A percentile compares a stretch with the other conserved stretches of the same genome.
Conservation (phyloP, 2,888 invertebrate genomes). For the Protodeltote pygarga region DNA sequence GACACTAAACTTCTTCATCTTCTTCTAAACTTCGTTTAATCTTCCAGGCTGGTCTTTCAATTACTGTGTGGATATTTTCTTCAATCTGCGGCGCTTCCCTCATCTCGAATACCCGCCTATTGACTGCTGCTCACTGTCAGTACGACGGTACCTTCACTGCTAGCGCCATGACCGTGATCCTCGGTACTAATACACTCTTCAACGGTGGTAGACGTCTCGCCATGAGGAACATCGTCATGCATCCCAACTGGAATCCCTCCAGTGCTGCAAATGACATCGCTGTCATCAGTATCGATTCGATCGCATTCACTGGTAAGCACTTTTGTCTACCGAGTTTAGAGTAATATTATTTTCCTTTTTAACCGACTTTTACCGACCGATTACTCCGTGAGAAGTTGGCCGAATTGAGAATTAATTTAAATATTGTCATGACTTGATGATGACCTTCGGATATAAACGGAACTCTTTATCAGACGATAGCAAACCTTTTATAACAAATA, state of each 20-base stretch:
- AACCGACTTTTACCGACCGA: too few species aligned
- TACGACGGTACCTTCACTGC: slow-evolving; percentile 47
- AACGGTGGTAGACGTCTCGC: slow-evolving; percentile 26
- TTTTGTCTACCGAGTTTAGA: too few species aligned
- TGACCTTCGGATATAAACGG: too few species aligned
- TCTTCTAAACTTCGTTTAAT: too few species aligned
- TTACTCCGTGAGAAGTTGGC: too few species aligned
- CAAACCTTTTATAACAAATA: too few species aligned
- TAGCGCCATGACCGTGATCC: slow-evolving; percentile 48
- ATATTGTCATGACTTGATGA: too few species aligned
- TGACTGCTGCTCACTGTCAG: slow-evolving; percentile 59
- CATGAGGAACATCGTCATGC: slow-evolving; percentile 18
- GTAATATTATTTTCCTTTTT: too few species aligned
- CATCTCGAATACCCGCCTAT: slow-evolving; percentile 43
- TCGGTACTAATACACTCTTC: slow-evolving; percentile 50
- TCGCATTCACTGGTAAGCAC: slow-evolving; percentile 23
- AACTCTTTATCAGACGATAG: too few species aligned
- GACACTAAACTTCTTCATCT: too few species aligned
- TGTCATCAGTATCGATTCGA: slow-evolving; percentile 9
- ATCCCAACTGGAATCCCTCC: slow-evolving; percentile 18
- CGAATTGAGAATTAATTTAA: too few species aligned
- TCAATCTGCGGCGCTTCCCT: slow-evolving; percentile 39
- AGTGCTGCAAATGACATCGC: slow-evolving; percentile 24
- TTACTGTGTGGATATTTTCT: slow-evolving; percentile 10
- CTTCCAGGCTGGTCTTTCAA: slow-evolving; percentile 34